A percentile compares a stretch with the other conserved stretches of the same genome.
Evolutionary conservation across 2,113 vertebrate species (phyloP).

Genomic region (Monopterus albus): DNA sequence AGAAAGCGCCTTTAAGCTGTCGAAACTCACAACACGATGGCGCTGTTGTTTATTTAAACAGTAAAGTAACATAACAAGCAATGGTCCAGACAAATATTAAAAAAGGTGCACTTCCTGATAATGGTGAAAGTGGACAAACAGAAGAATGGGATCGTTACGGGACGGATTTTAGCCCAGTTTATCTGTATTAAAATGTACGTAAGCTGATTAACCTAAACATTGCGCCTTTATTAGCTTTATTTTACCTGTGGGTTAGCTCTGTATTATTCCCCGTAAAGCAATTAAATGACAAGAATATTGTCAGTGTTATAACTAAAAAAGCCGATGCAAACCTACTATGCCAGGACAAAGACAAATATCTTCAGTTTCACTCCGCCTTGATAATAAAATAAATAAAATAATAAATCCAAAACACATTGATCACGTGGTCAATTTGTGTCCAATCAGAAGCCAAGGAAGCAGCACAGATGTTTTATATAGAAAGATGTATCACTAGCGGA

Average conservation of each 20-base stretch:
- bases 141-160: too few species aligned
- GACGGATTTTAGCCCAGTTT: too few species aligned
- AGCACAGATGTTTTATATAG: not conserved
- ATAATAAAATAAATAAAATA: too few species aligned
- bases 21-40: conserved; percentile 43
- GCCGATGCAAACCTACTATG: not conserved
- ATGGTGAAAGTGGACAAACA: too few species aligned
- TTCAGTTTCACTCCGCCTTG: too few species aligned
- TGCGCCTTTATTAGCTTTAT: not conserved
- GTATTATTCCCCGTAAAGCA: not conserved
- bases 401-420: too few species aligned
- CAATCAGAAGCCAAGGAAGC: conserved; percentile 34
- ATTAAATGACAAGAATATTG: not conserved
- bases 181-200: too few species aligned
- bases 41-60: conserved; percentile 9
- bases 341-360: conserved; percentile 5
- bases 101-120: too few species aligned
- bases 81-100: conserved; percentile 4
- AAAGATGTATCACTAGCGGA: conserved; percentile 24
- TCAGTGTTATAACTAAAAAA: not conserved
- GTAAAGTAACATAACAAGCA: not conserved
- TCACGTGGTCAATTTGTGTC: conserved; percentile 46
- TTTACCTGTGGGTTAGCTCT: not conserved
- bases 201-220: too few species aligned
- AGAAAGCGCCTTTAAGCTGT: not conserved